phyloP scores from a whole-genome alignment of 2,113 vertebrate species.

The Calidris pugnax region DNA sequence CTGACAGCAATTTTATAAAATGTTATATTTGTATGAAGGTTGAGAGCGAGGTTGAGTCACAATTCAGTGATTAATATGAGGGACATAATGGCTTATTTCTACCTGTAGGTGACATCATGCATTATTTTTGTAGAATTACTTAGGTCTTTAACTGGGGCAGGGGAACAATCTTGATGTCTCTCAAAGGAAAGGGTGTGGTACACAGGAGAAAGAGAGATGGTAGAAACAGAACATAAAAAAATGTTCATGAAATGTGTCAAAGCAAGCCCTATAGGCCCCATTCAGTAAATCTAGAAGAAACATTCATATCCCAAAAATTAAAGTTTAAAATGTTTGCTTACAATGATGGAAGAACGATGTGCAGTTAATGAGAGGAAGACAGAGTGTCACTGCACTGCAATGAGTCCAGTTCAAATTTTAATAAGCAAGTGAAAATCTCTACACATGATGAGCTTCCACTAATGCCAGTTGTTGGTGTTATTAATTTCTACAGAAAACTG shows the following conservation, averaged over 20 bases:
- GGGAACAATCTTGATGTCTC: conserved; percentile 7
- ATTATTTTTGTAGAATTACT: conserved; percentile 47
- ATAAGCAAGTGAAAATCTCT: neutral
- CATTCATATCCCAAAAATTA: neutral
- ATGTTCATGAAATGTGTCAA: neutral
- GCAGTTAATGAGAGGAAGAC: neutral
- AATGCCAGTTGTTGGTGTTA: neutral
- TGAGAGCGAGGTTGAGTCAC: conserved; percentile 2
- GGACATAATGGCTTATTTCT: conserved; percentile 31
- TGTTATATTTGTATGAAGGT: neutral
- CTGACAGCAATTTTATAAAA: neutral
- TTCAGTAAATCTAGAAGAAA: neutral
- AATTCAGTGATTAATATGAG: conserved; percentile 33
- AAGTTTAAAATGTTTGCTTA: neutral
- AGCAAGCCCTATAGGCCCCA: neutral
- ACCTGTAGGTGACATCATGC: conserved; percentile 29
- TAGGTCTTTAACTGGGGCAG: conserved; percentile 14
- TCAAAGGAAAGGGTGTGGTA: conserved; percentile 41
- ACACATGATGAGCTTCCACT: neutral
- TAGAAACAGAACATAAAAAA: conserved; percentile 19
- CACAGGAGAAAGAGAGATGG: neutral
- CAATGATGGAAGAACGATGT: neutral
- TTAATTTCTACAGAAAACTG: neutral
- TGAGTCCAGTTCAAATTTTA: neutral
- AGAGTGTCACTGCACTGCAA: neutral